Percentiles rank a stretch among this genome's conserved stretches.
Evolutionary conservation across 1,140 invertebrate species (phyloP).

Genomic region (Muscidifurax raptorellus): DNA sequence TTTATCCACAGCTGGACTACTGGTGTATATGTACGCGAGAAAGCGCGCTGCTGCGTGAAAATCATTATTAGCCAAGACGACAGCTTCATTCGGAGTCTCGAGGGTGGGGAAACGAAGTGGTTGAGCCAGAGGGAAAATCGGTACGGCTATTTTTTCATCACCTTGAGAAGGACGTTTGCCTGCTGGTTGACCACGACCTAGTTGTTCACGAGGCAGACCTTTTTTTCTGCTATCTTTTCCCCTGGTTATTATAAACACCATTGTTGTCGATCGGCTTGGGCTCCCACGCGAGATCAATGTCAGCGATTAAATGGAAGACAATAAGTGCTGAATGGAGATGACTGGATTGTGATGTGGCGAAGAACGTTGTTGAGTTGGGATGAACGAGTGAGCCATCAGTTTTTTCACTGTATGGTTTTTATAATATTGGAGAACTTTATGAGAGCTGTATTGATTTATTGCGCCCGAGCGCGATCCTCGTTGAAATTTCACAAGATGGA

Average conservation of each 20-base stretch:
- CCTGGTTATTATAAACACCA: neutral
- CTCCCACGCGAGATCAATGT: neutral
- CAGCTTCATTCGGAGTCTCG: neutral
- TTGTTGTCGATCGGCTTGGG: neutral
- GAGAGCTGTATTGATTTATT: too few relatives aligned
- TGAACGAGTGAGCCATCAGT: too few relatives aligned
- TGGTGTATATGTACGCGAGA: constrained; percentile 33
- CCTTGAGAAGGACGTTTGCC: neutral
- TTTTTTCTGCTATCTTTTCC: neutral
- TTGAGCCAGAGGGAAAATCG: neutral
- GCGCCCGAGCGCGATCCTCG: neutral
- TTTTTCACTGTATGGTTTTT: too few relatives aligned
- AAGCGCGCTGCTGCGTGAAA: constrained; percentile 2
- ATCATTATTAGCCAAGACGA: neutral
- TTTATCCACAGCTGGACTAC: neutral
- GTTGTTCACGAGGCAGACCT: neutral
- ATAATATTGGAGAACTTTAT: too few relatives aligned
- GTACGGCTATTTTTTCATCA: neutral
- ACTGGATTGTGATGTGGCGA: too few relatives aligned
- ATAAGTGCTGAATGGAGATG: too few relatives aligned
- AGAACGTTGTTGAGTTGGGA: too few relatives aligned
- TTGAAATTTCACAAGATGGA: neutral
- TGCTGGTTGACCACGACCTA: neutral
- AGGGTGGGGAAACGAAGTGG: neutral
- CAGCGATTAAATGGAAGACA: neutral